Base-by-base conservation (phyloP, 2,113 vertebrate genomes). In the Cyanoramphus novaezelandiae region DNA sequence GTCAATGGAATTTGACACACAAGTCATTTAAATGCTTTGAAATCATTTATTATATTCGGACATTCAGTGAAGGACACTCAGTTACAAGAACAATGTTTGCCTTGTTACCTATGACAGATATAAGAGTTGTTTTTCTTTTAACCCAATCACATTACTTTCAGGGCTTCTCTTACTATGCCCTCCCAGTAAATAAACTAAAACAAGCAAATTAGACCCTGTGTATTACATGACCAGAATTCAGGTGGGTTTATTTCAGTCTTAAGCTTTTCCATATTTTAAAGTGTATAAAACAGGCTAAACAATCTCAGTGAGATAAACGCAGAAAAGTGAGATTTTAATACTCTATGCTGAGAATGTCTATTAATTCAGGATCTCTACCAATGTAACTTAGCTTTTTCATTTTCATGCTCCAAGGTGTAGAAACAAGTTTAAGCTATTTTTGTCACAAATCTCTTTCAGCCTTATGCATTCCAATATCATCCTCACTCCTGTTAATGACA, bases 121-220 rank as follows among this genome's bases (percentile, higher is more conserved):
- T 44, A n/a, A 29, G 39, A 39, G 23, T 10, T 70, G 3, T 41
- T 72, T 70, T 33, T n/a, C 7, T 82, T 95, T 95, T 82, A 86
- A 91, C 27, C 25, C 3, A 0, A 29, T 17, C 1, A 0, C 2
- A 0, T 37, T 44, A 44, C 55, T 82, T 63, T 44, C 63, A 68
- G 19, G 52, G 29, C 35, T 90, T 20, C 44, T 76, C 20, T 57
- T 88, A 86, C 17, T 21, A 84, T 24, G 33, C 6, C 5, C 4
- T 72, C 15, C 43, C 20, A 71, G 16, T 33, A 71, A 83, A 87
- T 27, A 78, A 82, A 37, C 20, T 39, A 79, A 88, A 93, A 60
- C 39, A 87, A 76, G 52, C 3, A 57, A 3, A 44, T 44, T 25
- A 81, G 21, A 21, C 11, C 4, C 41, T 35, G 28, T 20, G 5